A percentile compares a stretch with the other conserved stretches of the same genome.
Evolutionary conservation across 2,888 invertebrate genomes (phyloP).

Genomic region (Conchocele bisecta): DNA sequence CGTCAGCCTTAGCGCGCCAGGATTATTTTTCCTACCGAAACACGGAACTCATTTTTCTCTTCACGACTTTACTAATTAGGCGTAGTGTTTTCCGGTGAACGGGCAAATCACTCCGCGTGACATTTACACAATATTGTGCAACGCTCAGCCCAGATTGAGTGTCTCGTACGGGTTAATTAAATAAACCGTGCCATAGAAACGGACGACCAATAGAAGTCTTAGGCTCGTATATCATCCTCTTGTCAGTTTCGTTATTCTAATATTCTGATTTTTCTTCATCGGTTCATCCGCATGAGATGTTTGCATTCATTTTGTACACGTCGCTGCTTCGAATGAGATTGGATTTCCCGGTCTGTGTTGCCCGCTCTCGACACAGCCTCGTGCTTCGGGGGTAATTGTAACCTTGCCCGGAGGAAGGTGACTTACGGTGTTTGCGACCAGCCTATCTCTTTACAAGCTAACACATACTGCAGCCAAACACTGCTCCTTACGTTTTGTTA

Average conservation of each 20-base stretch:
- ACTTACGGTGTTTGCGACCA: too few species aligned
- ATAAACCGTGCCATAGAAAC: slow-evolving; percentile 52
- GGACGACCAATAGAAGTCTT: slow-evolving; percentile 54
- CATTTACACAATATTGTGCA: slow-evolving; percentile 64
- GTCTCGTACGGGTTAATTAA: slow-evolving; percentile 58
- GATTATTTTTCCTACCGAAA: slow-evolving; percentile 45
- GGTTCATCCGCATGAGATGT: slow-evolving; percentile 54
- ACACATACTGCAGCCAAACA: too few species aligned
- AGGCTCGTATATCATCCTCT: slow-evolving; percentile 59
- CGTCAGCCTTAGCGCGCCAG: too few species aligned
- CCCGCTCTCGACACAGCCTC: slow-evolving; percentile 34
- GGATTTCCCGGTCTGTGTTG: slow-evolving; percentile 55
- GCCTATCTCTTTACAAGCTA: too few species aligned
- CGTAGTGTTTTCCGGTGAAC: slow-evolving; percentile 50
- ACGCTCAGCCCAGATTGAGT: slow-evolving; percentile 52
- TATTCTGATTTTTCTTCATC: slow-evolving; percentile 58
- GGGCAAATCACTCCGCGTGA: slow-evolving; percentile 53
- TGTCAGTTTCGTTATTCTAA: slow-evolving; percentile 58
- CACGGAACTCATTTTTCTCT: slow-evolving; percentile 44
- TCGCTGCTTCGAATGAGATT: slow-evolving; percentile 50
- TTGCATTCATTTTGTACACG: slow-evolving; percentile 60
- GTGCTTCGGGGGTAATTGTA: slow-evolving; percentile 45
- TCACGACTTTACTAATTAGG: slow-evolving; percentile 57
- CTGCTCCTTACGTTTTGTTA: too few species aligned
- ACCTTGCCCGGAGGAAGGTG: too few species aligned